Conservation (phyloP, 2,797 vertebrate species). For the Cyprinella venusta region DNA sequence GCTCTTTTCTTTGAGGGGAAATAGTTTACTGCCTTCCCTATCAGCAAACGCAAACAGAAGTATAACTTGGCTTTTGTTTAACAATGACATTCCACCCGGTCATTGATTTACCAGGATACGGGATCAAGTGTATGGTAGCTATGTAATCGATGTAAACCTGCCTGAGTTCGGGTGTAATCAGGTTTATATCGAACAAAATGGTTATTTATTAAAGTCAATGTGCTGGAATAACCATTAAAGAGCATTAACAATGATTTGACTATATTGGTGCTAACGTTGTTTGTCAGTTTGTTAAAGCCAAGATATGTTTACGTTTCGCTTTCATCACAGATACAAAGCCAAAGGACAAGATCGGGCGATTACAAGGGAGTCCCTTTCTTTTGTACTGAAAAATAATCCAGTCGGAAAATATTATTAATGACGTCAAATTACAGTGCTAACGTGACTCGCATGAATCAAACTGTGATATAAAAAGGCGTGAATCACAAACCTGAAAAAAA, state of each 20-base stretch:
- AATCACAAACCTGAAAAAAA: not conserved
- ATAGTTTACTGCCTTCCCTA: not conserved
- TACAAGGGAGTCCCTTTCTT: not conserved
- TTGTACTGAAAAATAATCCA: constrained; percentile 9
- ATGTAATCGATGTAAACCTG: not conserved
- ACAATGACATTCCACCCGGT: constrained; percentile 17
- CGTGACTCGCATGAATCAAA: not conserved
- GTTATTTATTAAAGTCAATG: not conserved
- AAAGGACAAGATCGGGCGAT: not conserved
- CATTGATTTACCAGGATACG: constrained; percentile 31
- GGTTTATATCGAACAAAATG: not conserved
- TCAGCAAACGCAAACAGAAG: constrained; percentile 18
- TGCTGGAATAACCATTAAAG: not conserved
- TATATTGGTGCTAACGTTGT: not conserved
- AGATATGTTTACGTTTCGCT: not conserved
- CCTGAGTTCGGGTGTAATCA: not conserved
- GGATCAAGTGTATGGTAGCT: not conserved
- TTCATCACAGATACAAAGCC: not conserved
- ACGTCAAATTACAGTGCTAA: not conserved
- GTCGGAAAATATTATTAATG: constrained; percentile 12
- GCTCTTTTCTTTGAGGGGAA: not conserved
- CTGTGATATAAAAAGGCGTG: not conserved
- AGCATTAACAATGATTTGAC: too few relatives aligned
- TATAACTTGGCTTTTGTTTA: not conserved
- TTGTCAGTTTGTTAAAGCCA: not conserved